Percentiles rank a stretch among this genome's conserved stretches.
Conservation (phyloP, 2,888 invertebrate species). For the Lypha dubia region DNA sequence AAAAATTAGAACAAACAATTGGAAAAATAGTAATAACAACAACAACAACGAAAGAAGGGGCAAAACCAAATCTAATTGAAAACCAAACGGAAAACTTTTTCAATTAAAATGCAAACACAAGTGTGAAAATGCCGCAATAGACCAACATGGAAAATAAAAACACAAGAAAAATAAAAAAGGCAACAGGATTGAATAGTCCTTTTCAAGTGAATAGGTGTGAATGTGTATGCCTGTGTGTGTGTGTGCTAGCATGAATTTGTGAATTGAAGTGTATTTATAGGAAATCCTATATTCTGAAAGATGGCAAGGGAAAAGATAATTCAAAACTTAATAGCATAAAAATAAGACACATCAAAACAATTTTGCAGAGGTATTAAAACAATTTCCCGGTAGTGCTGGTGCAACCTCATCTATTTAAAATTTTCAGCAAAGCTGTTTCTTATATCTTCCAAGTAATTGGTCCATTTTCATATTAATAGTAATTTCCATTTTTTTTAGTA, state of each 20-base stretch:
- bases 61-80: constrained; percentile 71
- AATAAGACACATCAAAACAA: constrained; percentile 16
- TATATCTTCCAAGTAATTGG: too few species aligned
- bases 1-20: constrained; percentile 56
- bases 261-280: constrained; percentile 52
- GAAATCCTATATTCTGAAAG: constrained; percentile 45
- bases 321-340: constrained; percentile 43
- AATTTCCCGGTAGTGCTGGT: constrained; percentile 4
- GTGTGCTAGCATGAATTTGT: constrained; percentile 24
- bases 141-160: constrained; percentile 56
- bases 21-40: constrained; percentile 46
- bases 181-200: not conserved
- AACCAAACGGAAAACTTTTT: constrained; percentile 71
- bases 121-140: constrained; percentile 72
- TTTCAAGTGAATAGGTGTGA: not conserved
- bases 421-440: not conserved
- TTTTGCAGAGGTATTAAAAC: not conserved
- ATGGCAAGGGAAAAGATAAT: constrained; percentile 45
- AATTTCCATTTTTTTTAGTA: too few species aligned
- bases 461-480: too few species aligned
- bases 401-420: not conserved
- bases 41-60: constrained; percentile 46
- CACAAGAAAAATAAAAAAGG: constrained; percentile 13
- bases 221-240: constrained; percentile 3
- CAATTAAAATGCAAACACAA: constrained; percentile 73